Evolutionary conservation across 2,113 vertebrate species (phyloP), one percentile per base, ranked within the genome.

Genomic region (Ceyx melanurus): DNA sequence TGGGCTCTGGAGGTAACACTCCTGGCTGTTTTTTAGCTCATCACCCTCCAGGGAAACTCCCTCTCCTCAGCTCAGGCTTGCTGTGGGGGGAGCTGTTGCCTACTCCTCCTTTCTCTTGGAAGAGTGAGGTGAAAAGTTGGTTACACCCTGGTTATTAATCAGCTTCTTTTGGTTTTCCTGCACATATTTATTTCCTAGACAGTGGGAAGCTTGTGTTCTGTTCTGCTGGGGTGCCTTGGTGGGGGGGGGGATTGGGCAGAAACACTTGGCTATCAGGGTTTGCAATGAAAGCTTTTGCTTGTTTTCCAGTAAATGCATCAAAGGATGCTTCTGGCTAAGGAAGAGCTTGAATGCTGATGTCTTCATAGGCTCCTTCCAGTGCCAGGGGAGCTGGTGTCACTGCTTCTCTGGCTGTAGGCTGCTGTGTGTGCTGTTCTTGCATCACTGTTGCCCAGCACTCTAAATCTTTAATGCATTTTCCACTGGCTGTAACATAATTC

Each of bases 401-500:
- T 74, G 57, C 6, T 84, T 73, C 60, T 77, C 64, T 76, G 62
- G 56, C 91, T 64, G 20, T 11, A 37, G 37, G 37, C 37, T 37
- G 37, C 37, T 37, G 37, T 37, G 37, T 37, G 37, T 37, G 37
- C 37, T 92, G 93, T 92, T 89, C 56, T 90, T 58, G 58, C 82
- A 84, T 86, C 85, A n/a, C 66, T 78, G 10, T 80, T 65, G 82
- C 82, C 95, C 85, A 85, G 79, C 64, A 80, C 21, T 56, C 82
- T 97, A 91, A 96, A 97, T 96, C 68, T 95, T 95, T 95, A 85
- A 96, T 97, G 53, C 57, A 31, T 87, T 96, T 97, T 96, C 96
- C 95, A 84, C 62, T 81, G 86, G 40, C 88, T 91, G 76, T 81
- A 93, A 89, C 73, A 74, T 57, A 89, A 94, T 89, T 62, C 90